Evolutionary conservation across 2,888 invertebrate genomes (phyloP), one percentile per base, ranked within the genome.

Genomic region (Plemyria rubiginata): DNA sequence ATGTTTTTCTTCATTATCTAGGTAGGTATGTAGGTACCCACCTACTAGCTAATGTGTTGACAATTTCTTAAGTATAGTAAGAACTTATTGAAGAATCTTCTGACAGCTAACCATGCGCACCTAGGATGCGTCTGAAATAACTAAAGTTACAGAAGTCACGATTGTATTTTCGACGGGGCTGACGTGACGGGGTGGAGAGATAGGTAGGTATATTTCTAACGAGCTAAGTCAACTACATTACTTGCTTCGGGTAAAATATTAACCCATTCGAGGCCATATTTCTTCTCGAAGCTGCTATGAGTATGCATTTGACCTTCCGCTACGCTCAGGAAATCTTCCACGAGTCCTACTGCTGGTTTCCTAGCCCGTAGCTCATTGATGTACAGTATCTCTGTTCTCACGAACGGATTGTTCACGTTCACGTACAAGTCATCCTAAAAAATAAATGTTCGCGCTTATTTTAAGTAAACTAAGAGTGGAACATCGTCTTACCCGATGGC

Each of bases 81-180:
- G n/a, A n/a, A n/a, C n/a, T n/a, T n/a, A n/a, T n/a, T n/a, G n/a
- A n/a, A n/a, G n/a, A n/a, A n/a, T n/a, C n/a, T n/a, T n/a, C n/a
- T n/a, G n/a, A n/a, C n/a, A n/a, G n/a, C n/a, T n/a, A n/a, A n/a
- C n/a, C n/a, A n/a, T n/a, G n/a, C n/a, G n/a, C n/a, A n/a, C n/a
- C n/a, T n/a, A n/a, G n/a, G n/a, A 88, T 16, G 96, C 95, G 0
- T 96, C 91, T 76, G 95, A 95, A 66, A 95, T 95, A 66, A 94
- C 92, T 59, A n/a, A n/a, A n/a, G n/a, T n/a, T n/a, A n/a, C n/a
- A n/a, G 93, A 93, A 77, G 94, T 94, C 60, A 88, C 85, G 29
- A 90, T 74, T 6, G 89, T 79, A 68, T 90, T 88, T 76, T 85
- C 90, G 69, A 85, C 81, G 83, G 79, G 43, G n/a, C 16, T 32